These are phyloP conservation scores for Tenrec ecaudatus DNA, from an alignment of 2,113 vertebrate species.

Conservation along the genomic window DNA sequence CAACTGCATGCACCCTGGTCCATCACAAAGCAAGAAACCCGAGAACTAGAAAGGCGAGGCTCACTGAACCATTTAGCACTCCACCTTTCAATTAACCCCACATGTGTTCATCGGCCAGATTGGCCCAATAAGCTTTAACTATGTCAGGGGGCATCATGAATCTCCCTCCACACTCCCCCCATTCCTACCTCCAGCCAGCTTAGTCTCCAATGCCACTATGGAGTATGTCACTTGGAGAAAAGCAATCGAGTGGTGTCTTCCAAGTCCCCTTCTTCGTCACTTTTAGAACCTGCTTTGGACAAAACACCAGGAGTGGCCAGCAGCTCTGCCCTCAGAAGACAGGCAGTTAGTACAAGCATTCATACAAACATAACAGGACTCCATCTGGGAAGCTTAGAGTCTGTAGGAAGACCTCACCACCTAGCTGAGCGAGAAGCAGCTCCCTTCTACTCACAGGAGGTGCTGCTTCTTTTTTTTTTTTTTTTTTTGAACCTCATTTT, in stretches of 20 bases:
- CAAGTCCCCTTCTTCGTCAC: neutral
- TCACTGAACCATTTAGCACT: no score
- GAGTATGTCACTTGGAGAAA: neutral
- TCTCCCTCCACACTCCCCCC: neutral
- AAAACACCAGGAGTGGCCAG: neutral
- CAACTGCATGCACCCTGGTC: no score
- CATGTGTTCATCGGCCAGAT: no score
- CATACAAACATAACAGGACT: neutral
- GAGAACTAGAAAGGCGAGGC: no score
- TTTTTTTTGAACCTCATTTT: neutral
- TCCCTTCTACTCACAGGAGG: neutral
- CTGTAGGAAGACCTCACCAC: constrained; percentile 6
- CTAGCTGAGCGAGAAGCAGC: neutral
- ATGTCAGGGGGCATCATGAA: neutral
- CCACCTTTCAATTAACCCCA: no score
- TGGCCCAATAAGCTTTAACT: no score
- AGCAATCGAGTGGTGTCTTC: neutral
- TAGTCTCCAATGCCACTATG: neutral
- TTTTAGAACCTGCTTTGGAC: constrained; percentile 16
- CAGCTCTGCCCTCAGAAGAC: neutral
- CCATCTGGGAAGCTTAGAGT: neutral
- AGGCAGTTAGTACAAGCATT: neutral
- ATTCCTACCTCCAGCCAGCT: neutral
- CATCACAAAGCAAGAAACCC: no score
- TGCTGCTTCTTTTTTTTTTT: no score